Percentiles rank a stretch among this genome's conserved stretches.
These are phyloP conservation scores for Orthonevra nobilis DNA, from an alignment of 2,888 invertebrate genomes.

Conservation along the genomic window DNA sequence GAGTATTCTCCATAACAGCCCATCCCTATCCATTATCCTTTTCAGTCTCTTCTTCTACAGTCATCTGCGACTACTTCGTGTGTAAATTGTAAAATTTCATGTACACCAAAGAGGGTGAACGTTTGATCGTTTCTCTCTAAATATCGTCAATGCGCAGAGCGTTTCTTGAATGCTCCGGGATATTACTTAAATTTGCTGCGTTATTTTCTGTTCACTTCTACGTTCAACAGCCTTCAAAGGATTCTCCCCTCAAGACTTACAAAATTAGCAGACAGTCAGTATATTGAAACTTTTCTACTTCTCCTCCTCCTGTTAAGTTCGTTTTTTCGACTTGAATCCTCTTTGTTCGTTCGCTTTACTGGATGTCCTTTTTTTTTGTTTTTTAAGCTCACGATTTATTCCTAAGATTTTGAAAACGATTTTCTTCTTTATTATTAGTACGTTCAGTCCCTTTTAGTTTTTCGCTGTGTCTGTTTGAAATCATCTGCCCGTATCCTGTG, in stretches of 20 bases:
- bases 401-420: constrained; percentile 42
- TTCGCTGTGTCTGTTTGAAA: constrained; percentile 27
- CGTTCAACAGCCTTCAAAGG: constrained; percentile 23
- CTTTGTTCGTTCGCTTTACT: constrained; percentile 10
- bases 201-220: constrained; percentile 20
- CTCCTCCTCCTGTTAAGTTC: background rate
- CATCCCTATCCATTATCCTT: no score
- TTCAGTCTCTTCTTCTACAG: background rate
- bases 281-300: constrained; percentile 50
- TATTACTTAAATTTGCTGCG: constrained; percentile 56
- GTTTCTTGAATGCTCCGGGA: constrained; percentile 50
- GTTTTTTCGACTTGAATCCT: constrained; percentile 20
- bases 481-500: constrained; percentile 30
- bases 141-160: constrained; percentile 58
- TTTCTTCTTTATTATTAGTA: constrained; percentile 52
- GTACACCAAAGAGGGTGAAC: constrained; percentile 29
- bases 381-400: constrained; percentile 46
- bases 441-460: constrained; percentile 29
- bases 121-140: constrained; percentile 44
- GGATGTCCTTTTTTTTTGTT: constrained; percentile 5
- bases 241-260: constrained; percentile 22
- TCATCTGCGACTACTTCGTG: constrained; percentile 23
- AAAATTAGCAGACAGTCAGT: constrained; percentile 64
- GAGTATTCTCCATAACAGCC: background rate
- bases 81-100: constrained; percentile 52